These are phyloP conservation scores for Diorhabda carinulata DNA, from an alignment of 1,140 invertebrate species.

Conservation along the genomic window DNA sequence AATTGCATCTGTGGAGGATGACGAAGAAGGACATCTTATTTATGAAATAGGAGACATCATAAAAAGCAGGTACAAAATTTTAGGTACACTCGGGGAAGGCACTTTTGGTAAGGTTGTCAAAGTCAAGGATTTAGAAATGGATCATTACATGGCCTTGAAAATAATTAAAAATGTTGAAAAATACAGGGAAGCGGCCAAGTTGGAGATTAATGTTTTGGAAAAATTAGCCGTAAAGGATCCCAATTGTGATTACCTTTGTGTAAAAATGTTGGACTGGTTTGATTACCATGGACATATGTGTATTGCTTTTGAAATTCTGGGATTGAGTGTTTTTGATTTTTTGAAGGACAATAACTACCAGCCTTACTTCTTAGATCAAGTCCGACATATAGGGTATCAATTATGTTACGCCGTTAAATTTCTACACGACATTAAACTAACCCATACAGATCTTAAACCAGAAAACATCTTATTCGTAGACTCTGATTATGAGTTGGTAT, in stretches of 20 bases:
- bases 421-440: conserved; percentile 95
- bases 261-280: conserved; percentile 98
- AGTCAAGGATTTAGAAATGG: conserved; percentile 93
- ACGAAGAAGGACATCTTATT: conserved; percentile 12
- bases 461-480: conserved; percentile 98
- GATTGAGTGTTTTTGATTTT: conserved; percentile 99
- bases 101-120: conserved; percentile 99
- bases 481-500: conserved; percentile 83
- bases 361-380: conserved; percentile 95
- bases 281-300: conserved; percentile 99
- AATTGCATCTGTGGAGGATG: conserved; percentile 3
- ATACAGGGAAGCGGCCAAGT: conserved; percentile 96
- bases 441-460: conserved; percentile 99
- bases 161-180: conserved; percentile 99
- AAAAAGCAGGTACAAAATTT: conserved; percentile 74
- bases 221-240: conserved; percentile 93
- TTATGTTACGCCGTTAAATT: conserved; percentile 96
- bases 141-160: conserved; percentile 92
- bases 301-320: conserved; percentile 98
- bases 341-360: conserved; percentile 99
- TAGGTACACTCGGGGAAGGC: conserved; percentile 96
- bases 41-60: conserved; percentile 49
- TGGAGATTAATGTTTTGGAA: conserved; percentile 99
- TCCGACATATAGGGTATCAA: conserved; percentile 96
- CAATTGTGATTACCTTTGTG: conserved; percentile 91